These are phyloP conservation scores for Pemphigus obesinymphae DNA, from an alignment of 1,140 invertebrate species.

Conservation along the genomic window DNA sequence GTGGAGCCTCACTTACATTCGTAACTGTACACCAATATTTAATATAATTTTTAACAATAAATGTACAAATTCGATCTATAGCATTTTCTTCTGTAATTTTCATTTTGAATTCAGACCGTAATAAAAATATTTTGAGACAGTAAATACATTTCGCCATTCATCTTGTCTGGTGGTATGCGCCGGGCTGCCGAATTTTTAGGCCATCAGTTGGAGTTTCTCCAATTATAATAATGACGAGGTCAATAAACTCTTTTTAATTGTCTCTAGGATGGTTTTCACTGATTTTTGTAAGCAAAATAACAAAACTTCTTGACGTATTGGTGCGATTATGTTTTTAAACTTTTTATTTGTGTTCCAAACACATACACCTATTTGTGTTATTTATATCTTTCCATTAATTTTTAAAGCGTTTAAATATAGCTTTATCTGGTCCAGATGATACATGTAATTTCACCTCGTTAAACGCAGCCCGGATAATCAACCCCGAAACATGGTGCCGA, in stretches of 20 bases:
- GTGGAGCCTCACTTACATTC: conserved; percentile 28
- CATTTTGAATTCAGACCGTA: too few species aligned
- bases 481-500: too few species aligned
- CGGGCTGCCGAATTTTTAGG: background rate
- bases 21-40: too few species aligned
- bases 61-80: too few species aligned
- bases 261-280: conserved; percentile 21
- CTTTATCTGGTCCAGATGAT: background rate
- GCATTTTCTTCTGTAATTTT: too few species aligned
- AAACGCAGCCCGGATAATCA: background rate
- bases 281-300: background rate
- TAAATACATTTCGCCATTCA: too few species aligned
- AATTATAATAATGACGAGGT: too few species aligned
- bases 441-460: background rate
- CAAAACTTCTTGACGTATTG: background rate
- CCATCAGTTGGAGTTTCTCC: conserved; percentile 28
- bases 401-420: background rate
- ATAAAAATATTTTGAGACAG: too few species aligned
- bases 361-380: background rate
- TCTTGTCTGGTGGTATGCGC: conserved; percentile 44
- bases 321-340: background rate
- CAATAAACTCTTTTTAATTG: conserved; percentile 12
- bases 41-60: too few species aligned
- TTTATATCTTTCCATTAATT: background rate
- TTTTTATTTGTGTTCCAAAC: background rate